These are phyloP conservation scores for Chionoecetes opilio DNA, from an alignment of 1,140 invertebrate species.

Conservation along the genomic window DNA sequence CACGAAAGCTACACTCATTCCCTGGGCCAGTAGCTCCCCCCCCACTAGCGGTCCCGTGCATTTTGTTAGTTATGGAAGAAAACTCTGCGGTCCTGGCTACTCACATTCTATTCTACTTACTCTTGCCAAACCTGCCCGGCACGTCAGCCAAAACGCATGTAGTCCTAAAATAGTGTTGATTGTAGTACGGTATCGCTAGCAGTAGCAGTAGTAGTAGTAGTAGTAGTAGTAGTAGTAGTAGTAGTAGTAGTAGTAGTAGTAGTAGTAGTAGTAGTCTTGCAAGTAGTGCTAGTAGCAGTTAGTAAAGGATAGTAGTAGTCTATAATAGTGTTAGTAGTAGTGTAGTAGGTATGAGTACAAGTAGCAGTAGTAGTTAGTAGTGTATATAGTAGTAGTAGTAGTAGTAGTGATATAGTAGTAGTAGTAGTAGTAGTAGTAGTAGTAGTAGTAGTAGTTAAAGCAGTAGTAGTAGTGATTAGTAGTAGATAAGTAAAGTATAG, in stretches of 20 bases:
- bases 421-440: too few species aligned
- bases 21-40: not conserved
- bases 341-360: too few species aligned
- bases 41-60: not conserved
- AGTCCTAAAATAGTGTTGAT: not conserved
- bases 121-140: not conserved
- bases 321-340: too few species aligned
- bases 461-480: too few species aligned
- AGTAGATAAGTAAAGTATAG: too few species aligned
- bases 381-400: not conserved
- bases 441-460: too few species aligned
- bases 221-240: not conserved
- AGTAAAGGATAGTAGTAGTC: too few species aligned
- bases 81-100: not conserved
- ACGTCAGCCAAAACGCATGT: not conserved
- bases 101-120: not conserved
- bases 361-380: not conserved
- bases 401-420: not conserved
- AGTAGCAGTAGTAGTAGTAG: not conserved
- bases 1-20: conserved; percentile 28
- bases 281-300: too few species aligned
- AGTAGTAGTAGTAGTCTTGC: not conserved
- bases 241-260: not conserved
- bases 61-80: not conserved
- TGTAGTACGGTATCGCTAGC: not conserved